phyloP scores from a whole-genome alignment of 2,797 vertebrate genomes.

The Channallabes apus region DNA sequence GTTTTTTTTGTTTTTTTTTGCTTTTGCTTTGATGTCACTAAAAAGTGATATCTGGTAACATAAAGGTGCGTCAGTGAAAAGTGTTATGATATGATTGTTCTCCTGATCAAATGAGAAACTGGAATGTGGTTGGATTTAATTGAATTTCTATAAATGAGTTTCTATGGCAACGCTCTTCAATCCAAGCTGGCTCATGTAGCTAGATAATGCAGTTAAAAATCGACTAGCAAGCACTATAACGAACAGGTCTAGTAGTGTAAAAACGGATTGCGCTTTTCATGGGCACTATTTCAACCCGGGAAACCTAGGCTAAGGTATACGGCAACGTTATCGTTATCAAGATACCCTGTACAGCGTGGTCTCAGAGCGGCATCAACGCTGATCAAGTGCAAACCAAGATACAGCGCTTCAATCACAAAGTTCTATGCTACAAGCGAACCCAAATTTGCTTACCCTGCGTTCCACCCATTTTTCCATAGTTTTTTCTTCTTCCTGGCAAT shows the following conservation, averaged over 20 bases:
- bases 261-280: too few species aligned
- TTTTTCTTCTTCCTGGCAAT: constrained; percentile 35
- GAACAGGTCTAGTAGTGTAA: neutral
- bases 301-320: neutral
- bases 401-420: neutral
- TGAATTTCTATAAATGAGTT: neutral
- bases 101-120: neutral
- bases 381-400: neutral
- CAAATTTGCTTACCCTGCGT: neutral
- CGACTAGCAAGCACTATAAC: neutral
- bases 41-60: neutral
- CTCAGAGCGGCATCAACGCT: neutral
- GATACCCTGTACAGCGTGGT: neutral
- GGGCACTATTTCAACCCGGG: neutral
- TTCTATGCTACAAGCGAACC: neutral
- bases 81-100: neutral
- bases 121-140: neutral
- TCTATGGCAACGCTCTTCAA: neutral
- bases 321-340: neutral
- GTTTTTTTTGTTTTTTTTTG: neutral
- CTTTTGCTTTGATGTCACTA: constrained; percentile 33
- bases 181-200: neutral
- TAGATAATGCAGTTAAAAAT: too few species aligned
- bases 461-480: constrained; percentile 29
- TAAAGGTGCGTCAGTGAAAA: neutral